Evolutionary conservation across 2,888 invertebrate species (phyloP).

Genomic region (Agonopterix arenella): DNA sequence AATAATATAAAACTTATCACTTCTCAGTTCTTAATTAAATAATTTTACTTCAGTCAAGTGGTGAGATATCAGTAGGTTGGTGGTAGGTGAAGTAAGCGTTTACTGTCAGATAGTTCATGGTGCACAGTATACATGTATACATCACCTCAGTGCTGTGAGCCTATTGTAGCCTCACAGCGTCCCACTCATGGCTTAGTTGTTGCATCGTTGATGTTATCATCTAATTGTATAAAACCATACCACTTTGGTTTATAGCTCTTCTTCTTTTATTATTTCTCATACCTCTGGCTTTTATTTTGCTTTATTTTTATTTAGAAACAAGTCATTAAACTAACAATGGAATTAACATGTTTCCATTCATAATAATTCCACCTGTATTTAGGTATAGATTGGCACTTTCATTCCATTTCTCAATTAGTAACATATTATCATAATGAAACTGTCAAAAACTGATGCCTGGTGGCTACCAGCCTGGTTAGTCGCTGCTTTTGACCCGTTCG

Average conservation of each 20-base stretch:
- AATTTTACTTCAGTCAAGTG: too few relatives aligned
- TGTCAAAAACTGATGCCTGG: too few relatives aligned
- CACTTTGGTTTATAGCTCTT: conserved; percentile 46
- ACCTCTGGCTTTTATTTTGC: conserved; percentile 38
- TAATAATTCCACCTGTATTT: conserved; percentile 29
- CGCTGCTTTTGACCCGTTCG: too few relatives aligned
- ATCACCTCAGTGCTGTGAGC: conserved; percentile 56
- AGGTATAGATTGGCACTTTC: conserved; percentile 58
- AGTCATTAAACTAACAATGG: conserved; percentile 20
- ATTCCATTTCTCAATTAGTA: conserved; percentile 9
- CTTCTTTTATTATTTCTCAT: conserved; percentile 49
- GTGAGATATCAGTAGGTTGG: conserved; percentile 34
- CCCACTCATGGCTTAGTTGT: conserved; percentile 68
- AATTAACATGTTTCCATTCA: conserved; percentile 19
- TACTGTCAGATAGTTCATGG: conserved; percentile 39
- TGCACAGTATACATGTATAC: conserved; percentile 50
- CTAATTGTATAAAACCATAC: conserved; percentile 44
- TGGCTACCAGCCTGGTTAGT: too few relatives aligned
- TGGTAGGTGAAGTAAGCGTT: conserved; percentile 40
- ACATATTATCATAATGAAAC: too few relatives aligned
- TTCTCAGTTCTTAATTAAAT: too few relatives aligned
- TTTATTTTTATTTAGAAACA: conserved; percentile 13
- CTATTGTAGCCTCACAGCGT: conserved; percentile 57
- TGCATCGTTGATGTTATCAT: conserved; percentile 64
- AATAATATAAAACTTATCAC: too few relatives aligned